Evolutionary conservation across 2,888 invertebrate genomes (phyloP).

Genomic region (Argynnis bischoffii): DNA sequence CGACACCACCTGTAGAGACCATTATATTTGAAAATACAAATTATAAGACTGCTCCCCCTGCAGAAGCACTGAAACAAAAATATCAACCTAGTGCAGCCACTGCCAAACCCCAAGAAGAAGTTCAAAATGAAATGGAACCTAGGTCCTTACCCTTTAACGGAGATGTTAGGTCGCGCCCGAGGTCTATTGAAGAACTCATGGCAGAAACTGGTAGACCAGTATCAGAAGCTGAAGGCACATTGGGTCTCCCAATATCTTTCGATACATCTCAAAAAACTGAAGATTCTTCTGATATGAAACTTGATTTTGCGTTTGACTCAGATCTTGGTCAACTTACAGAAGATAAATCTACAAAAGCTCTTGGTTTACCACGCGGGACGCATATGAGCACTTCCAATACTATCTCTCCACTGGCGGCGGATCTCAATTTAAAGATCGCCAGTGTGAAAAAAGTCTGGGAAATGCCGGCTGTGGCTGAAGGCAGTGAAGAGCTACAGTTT

Average conservation of each 20-base stretch:
- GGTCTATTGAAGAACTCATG: conserved; percentile 75
- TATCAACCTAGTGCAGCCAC: conserved; percentile 73
- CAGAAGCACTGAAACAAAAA: conserved; percentile 85
- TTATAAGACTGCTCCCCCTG: conserved; percentile 89
- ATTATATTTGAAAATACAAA: conserved; percentile 96
- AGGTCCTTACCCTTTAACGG: conserved; percentile 67
- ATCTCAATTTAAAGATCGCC: conserved; percentile 96
- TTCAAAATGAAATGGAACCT: conserved; percentile 77
- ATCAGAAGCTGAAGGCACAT: conserved; percentile 69
- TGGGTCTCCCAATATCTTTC: conserved; percentile 87
- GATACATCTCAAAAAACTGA: conserved; percentile 83
- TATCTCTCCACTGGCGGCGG: conserved; percentile 92
- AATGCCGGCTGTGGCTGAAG: conserved; percentile 87
- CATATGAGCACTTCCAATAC: conserved; percentile 85
- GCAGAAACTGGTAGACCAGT: conserved; percentile 64
- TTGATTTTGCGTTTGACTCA: conserved; percentile 95
- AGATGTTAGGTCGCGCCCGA: conserved; percentile 69
- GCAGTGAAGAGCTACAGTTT: conserved; percentile 75
- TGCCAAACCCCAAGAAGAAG: conserved; percentile 77
- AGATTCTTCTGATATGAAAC: conserved; percentile 93
- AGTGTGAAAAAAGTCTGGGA: conserved; percentile 96
- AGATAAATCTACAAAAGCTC: conserved; percentile 83
- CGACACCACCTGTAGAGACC: conserved; percentile 91
- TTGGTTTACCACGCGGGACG: conserved; percentile 83
- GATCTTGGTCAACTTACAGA: conserved; percentile 89